A percentile compares a stretch with the other conserved stretches of the same genome.
These are phyloP conservation scores for Perdita meconis DNA, from an alignment of 2,888 invertebrate species.

Conservation along the genomic window DNA sequence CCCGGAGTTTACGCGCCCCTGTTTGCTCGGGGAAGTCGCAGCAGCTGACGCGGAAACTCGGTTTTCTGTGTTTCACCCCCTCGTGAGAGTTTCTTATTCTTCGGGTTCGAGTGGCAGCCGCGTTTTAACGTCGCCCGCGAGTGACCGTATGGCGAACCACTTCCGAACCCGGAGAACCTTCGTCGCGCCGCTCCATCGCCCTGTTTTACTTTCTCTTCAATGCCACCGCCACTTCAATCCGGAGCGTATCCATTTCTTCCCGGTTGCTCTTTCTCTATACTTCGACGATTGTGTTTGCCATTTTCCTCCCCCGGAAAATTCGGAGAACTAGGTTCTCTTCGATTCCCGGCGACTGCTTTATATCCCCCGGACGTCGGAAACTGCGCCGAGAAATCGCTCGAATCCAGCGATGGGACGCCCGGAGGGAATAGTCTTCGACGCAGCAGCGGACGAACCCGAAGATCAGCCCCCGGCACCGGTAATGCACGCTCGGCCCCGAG, in stretches of 20 bases:
- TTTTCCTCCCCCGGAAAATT: slow-evolving; percentile 24
- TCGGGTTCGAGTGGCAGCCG: slow-evolving; percentile 12
- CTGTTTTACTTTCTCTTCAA: slow-evolving; percentile 19
- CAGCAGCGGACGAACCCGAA: slow-evolving; percentile 39
- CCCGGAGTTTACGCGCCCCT: slow-evolving; percentile 29
- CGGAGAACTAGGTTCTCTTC: slow-evolving; percentile 23
- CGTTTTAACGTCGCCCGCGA: slow-evolving; percentile 39
- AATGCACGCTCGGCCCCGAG: slow-evolving; percentile 70
- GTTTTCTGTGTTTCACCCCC: slow-evolving; percentile 10
- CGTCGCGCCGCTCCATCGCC: slow-evolving; percentile 9
- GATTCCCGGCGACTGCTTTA: slow-evolving; percentile 39
- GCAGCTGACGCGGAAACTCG: slow-evolving; percentile 18
- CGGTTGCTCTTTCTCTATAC: neutral
- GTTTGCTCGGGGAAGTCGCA: slow-evolving; percentile 34
- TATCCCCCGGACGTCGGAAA: slow-evolving; percentile 26
- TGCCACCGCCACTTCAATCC: slow-evolving; percentile 18
- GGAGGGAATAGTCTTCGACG: slow-evolving; percentile 41
- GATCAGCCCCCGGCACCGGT: slow-evolving; percentile 54
- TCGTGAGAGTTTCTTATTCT: slow-evolving; percentile 8
- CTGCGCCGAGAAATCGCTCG: slow-evolving; percentile 27
- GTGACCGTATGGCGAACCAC: slow-evolving; percentile 41
- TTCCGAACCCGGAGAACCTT: neutral
- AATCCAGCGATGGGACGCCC: slow-evolving; percentile 39
- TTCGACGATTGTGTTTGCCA: slow-evolving; percentile 39
- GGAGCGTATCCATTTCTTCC: slow-evolving; percentile 21